Evolutionary conservation across 2,113 vertebrate species (phyloP), one percentile per base, ranked within the genome.

Genomic region (Megatriorchis doriae): DNA sequence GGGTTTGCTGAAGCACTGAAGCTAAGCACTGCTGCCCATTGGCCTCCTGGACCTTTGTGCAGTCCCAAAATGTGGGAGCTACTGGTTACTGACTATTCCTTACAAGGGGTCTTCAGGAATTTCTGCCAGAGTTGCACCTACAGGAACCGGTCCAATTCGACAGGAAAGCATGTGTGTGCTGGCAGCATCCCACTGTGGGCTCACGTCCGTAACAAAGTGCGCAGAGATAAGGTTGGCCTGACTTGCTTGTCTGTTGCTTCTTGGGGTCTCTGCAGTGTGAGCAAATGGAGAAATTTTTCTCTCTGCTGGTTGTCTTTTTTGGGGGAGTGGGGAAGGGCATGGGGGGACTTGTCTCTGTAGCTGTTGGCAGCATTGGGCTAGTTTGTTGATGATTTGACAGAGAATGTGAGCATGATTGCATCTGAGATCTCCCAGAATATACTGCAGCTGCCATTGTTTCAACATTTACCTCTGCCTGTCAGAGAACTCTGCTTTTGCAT

Each of bases 211-310:
- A 80, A 50, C 93, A 93, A 82, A 88, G 36, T n/a, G 86, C 79
- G 36, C 93, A 93, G 87, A 78, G 95, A 96, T 27, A 97, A 98
- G 98, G 98, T 98, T 85, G 96, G 98, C 96, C 16, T 61, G 7
- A 4, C 22, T 26, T 8, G 10, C 58, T 74, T 36, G 3, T 71
- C 71, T 84, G 2, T 14, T 58, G n/a, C 59, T 88, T 84, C 75
- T 27, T 31, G 75, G 81, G 91, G 58, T 80, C n/a, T 86, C 68
- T 77, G 63, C 71, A 32, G 45, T 9, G 31, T 18, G 58, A 86
- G 81, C 25, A 38, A 52, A 42, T n/a, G 50, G 63, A 38, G 85
- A 19, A 20, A 11, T 38, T 48, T 45, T 43, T 18, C 56, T 94
- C 16, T 73, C 61, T 93, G 83, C 73, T 73, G 53, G 34, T 27